Conservation (phyloP, 2,797 vertebrate species). For the Anniella stebbinsi region DNA sequence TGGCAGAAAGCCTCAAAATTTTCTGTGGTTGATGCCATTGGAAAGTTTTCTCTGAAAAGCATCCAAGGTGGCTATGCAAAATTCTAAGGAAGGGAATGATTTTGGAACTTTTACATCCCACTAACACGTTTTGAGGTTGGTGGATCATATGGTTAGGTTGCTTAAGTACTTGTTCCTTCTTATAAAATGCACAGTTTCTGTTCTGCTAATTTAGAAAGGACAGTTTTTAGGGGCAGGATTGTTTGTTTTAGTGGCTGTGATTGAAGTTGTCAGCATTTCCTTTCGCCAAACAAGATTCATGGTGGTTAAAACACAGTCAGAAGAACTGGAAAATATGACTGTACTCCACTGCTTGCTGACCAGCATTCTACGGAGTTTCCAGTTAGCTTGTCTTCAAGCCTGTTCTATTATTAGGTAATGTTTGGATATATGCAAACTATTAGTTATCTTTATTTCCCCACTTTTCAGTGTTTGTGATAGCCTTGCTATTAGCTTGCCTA, state of each 20-base stretch:
- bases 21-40: background rate
- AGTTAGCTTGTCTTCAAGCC: slow-evolving; percentile 8
- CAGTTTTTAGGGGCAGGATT: slow-evolving; percentile 18
- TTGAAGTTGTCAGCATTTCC: slow-evolving; percentile 63
- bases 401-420: background rate
- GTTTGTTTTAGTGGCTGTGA: slow-evolving; percentile 52
- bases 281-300: slow-evolving; percentile 45
- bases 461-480: background rate
- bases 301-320: slow-evolving; percentile 23
- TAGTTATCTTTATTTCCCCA: background rate
- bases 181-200: background rate
- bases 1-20: background rate
- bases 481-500: background rate
- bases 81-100: background rate
- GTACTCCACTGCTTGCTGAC: background rate
- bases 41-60: slow-evolving; percentile 7
- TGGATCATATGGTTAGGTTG: background rate
- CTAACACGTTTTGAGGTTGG: background rate
- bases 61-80: background rate
- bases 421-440: background rate
- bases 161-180: background rate
- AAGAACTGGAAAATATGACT: slow-evolving; percentile 24
- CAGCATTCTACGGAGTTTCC: background rate
- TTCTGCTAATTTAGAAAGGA: slow-evolving; percentile 30
- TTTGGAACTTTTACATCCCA: background rate